These are phyloP conservation scores for Zaprionus inermis DNA, from an alignment of 1,140 invertebrate genomes.

Conservation along the genomic window DNA sequence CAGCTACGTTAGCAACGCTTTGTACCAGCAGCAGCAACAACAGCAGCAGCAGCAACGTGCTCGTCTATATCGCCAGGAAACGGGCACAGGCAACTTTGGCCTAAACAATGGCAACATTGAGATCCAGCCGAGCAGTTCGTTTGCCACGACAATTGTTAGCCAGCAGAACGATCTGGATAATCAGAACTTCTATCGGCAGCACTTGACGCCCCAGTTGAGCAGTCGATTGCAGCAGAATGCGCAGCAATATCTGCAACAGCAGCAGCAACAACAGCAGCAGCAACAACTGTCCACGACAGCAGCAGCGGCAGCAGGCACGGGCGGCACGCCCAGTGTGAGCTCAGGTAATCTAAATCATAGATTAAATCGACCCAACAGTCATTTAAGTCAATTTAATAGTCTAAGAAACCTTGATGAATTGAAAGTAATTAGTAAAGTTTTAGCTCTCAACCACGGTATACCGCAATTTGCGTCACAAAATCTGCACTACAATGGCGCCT, in stretches of 20 bases:
- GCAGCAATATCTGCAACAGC: conserved; percentile 71
- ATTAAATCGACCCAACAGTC: conserved; percentile 85
- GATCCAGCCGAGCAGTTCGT: conserved; percentile 68
- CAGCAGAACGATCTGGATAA: conserved; percentile 70
- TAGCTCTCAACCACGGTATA: conserved; percentile 89
- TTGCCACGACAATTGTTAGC: conserved; percentile 68
- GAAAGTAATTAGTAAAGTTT: conserved; percentile 91
- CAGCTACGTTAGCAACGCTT: conserved; percentile 70
- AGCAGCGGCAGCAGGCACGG: conserved; percentile 47
- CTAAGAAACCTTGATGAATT: conserved; percentile 88
- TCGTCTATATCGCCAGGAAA: conserved; percentile 85
- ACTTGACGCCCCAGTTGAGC: conserved; percentile 74
- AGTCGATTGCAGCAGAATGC: conserved; percentile 78
- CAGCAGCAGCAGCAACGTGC: conserved; percentile 73
- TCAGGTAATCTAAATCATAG: conserved; percentile 77
- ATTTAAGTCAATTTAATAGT: conserved; percentile 86
- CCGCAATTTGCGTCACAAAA: conserved; percentile 80
- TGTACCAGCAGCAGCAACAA: conserved; percentile 61
- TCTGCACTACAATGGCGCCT: conserved; percentile 73
- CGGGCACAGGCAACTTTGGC: conserved; percentile 84
- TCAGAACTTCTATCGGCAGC: conserved; percentile 81
- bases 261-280: conserved; percentile 64
- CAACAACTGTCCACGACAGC: conserved; percentile 60
- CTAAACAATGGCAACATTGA: conserved; percentile 70
- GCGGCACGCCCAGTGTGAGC: conserved; percentile 57